Conservation (phyloP, 2,888 invertebrate genomes). For the Idaea straminata region DNA sequence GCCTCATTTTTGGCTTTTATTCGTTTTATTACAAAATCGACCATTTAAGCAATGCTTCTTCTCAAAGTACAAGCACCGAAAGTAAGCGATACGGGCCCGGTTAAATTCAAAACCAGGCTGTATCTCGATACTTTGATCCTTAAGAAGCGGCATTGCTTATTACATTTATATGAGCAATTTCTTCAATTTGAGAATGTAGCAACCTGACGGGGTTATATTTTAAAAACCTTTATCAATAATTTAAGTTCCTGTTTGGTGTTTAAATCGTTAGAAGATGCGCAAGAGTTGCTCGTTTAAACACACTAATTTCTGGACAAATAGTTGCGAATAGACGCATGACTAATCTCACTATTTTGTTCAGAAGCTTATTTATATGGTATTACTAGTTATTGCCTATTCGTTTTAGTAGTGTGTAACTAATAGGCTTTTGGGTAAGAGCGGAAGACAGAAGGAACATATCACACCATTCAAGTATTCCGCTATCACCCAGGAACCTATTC, state of each 20-base stretch:
- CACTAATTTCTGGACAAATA: neutral
- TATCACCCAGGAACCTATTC: neutral
- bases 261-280: neutral
- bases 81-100: neutral
- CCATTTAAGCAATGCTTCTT: neutral
- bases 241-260: neutral
- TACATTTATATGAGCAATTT: neutral
- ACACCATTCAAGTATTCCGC: neutral
- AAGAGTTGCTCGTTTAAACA: neutral
- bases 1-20: slow-evolving; percentile 26
- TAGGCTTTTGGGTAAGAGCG: neutral
- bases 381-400: neutral
- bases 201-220: neutral
- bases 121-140: neutral
- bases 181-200: neutral
- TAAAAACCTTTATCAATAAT: neutral
- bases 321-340: neutral
- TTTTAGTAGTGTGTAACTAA: neutral
- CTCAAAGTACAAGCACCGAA: neutral
- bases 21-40: slow-evolving; percentile 4
- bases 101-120: neutral
- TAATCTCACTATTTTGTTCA: neutral
- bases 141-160: neutral
- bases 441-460: neutral
- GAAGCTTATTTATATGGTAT: neutral